phyloP scores from a whole-genome alignment of 2,797 vertebrate species.

The Microctenopoma stevenorrisi region DNA sequence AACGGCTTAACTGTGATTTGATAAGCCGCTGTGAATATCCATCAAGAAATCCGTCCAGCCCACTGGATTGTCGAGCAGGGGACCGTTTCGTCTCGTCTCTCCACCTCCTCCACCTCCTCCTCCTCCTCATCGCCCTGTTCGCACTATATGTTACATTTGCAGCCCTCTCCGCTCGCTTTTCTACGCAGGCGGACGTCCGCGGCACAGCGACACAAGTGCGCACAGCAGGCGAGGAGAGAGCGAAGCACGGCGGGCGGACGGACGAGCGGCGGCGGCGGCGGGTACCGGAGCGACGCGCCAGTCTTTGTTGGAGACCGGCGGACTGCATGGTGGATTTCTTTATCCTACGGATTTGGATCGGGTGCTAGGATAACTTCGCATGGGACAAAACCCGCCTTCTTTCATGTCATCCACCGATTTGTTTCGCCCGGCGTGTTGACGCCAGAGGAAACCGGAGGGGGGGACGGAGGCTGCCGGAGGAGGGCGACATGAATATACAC shows the following conservation, averaged over 20 bases:
- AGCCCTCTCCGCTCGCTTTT: constrained; percentile 60
- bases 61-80: constrained; percentile 63
- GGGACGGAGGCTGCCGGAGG: constrained; percentile 47
- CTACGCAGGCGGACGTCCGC: constrained; percentile 70
- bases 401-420: constrained; percentile 60
- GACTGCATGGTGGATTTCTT: constrained; percentile 61
- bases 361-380: constrained; percentile 70
- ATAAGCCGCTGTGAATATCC: constrained; percentile 76
- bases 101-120: constrained; percentile 4
- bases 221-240: constrained; percentile 33
- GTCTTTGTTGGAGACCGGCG: constrained; percentile 42
- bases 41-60: constrained; percentile 72
- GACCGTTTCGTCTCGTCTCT: constrained; percentile 17
- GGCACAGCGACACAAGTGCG: constrained; percentile 66
- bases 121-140: constrained; percentile 35
- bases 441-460: constrained; percentile 35
- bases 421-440: constrained; percentile 72
- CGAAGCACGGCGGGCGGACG: constrained; percentile 9
- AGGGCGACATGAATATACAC: constrained; percentile 68
- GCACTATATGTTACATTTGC: constrained; percentile 66
- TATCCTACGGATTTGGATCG: constrained; percentile 51
- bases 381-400: constrained; percentile 73
- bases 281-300: constrained; percentile 39
- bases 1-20: constrained; percentile 69
- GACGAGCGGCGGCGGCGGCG: constrained; percentile 23